Base-by-base conservation (phyloP, 92 coral and sea anemone species). In the Ricordea florida region DNA sequence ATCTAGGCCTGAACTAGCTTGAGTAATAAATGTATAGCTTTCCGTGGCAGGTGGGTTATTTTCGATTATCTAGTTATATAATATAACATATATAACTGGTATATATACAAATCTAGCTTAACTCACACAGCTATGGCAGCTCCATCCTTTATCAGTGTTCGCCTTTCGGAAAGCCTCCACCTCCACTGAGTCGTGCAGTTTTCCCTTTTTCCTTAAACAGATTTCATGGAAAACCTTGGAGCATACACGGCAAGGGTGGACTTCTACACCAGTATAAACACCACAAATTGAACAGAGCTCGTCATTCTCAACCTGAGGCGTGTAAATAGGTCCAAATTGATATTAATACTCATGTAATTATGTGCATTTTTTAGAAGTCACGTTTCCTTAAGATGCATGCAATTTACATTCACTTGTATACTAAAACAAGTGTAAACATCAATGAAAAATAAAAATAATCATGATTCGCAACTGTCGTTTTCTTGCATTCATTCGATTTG, bases 81-180 rank as follows among this genome's bases (percentile, higher is more conserved):
- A 42, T 37, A 36, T 17, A 4, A 51, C 13, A 18, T 13, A 29
- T 9, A 34, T 55, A 25, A 32, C 10, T 36, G 14, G 9, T 27
- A n/a, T 49, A 4, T 17, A 63, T 23, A 17, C 27, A 63, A 3
- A 35, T 63, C 31, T 20, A 23, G 11, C 51, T 51, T 22, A 8
- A 17, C 98, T 80, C 77, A 94, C 98, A 67, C 98, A 94, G 15
- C 91, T 80, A 68, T 81, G 86, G 45, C 98, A 94, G 60, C 98
- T 94, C 98, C 98, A 94, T 16, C 98, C 98, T 1, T 67, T 63
- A n/a, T 92, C 84, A 6, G 97, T 72, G 26, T 66, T 68, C 33
- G 98, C 97, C 50, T 82, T 87, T 44, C 83, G 69, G 52, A 94
- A 94, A 26, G 90, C 89, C n/a, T 85, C 86, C 67, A 72, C 41